Evolutionary conservation across 2,797 vertebrate genomes (phyloP), one percentile per base, ranked within the genome.

Genomic region (Trachurus trachurus): DNA sequence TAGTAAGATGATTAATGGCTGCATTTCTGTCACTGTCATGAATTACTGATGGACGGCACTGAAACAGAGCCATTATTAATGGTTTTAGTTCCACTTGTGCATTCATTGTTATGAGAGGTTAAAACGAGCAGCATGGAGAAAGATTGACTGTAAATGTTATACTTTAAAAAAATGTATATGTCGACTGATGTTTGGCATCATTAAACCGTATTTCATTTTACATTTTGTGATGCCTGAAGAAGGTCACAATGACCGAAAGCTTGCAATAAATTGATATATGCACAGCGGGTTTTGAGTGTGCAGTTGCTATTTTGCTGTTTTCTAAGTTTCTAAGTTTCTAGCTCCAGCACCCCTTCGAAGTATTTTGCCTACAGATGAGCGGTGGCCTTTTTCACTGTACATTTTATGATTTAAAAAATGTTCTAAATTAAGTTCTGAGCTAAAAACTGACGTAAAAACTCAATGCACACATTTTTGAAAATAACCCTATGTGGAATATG

Each of bases 401-500:
- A 26, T 26, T 26, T 26, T 26, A 1, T 1, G 26, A 26, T 26
- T 3, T 26, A 52, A 17, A 66, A 60, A 37, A 6, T 39, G 9
- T 16, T 66, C 45, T 0, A 59, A 57, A 57, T 44, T 44, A 52
- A 26, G n/a, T 16, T 61, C 9, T 9, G 52, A 4, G 21, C 16
- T 29, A 49, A 62, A 66, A 68, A 31, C 12, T n/a, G 1, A 60
- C 9, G 16, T 2, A 11, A 45, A 26, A 26, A 26, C 3, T 49
- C 1, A 19, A 37, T 4, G 11, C 8, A 22, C 16, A 15, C 29
- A 40, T 52, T 74, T 74, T 78, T 19, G 21, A 42, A 63, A 68
- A 74, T 71, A 72, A 77, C 60, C 47, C 47, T 59, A 21, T 1
- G 0, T 52, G 61, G n/a, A 81, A 44, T 80, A 53, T 69, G 13